A percentile compares a stretch with the other conserved stretches of the same genome.
Conservation (phyloP, 2,113 vertebrate genomes). For the Illadopsis cleaveri region DNA sequence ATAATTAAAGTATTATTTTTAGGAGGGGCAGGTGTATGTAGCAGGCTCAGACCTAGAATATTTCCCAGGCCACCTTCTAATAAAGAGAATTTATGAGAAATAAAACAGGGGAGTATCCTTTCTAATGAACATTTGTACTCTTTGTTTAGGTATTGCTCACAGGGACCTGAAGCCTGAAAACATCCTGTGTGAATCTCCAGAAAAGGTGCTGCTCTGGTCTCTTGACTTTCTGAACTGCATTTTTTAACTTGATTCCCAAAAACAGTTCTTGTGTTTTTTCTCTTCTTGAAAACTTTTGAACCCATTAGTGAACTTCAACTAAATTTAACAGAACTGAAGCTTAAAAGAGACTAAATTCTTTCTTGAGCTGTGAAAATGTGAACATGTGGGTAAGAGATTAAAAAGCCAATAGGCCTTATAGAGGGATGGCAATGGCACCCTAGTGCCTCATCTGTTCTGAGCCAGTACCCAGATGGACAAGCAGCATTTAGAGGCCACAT, state of each 20-base stretch:
- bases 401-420: not conserved
- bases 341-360: not conserved
- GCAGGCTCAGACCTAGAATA: not conserved
- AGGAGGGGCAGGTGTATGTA: not conserved
- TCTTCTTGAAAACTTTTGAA: not conserved
- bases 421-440: not conserved
- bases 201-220: slow-evolving; percentile 77
- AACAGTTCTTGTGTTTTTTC: not conserved
- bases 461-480: not conserved
- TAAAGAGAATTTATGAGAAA: not conserved
- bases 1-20: not conserved
- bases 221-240: not conserved
- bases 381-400: not conserved
- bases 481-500: not conserved
- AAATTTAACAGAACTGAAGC: not conserved
- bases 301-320: not conserved
- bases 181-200: slow-evolving; percentile 91
- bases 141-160: slow-evolving; percentile 88
- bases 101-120: not conserved
- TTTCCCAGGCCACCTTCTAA: not conserved
- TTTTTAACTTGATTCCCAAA: not conserved
- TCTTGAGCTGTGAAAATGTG: not conserved
- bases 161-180: slow-evolving; percentile 96
- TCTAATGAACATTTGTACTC: slow-evolving; percentile 3
- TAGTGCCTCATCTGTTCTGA: not conserved